These are phyloP conservation scores for Pseudococcus jackbeardsleyi DNA, from an alignment of 2,888 invertebrate species.

Conservation along the genomic window DNA sequence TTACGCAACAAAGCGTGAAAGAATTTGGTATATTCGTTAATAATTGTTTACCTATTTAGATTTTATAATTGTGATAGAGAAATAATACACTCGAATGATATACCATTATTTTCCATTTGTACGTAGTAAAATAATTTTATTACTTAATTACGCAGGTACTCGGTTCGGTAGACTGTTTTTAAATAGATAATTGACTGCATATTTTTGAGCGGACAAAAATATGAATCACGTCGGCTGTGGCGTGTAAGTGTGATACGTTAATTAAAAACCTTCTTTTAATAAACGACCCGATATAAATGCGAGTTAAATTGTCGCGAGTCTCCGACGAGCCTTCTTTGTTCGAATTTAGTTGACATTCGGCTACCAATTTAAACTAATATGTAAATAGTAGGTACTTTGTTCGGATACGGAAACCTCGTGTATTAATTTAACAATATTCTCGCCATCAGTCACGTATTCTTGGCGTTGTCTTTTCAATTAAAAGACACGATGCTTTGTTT, in stretches of 20 bases:
- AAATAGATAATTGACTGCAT: constrained; percentile 11
- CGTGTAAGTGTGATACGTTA: background rate
- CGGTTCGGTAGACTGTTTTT: background rate
- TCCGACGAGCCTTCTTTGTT: background rate
- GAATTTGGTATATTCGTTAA: constrained; percentile 38
- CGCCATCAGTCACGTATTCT: background rate
- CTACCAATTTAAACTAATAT: background rate
- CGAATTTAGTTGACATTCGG: constrained; percentile 16
- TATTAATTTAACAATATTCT: constrained; percentile 16
- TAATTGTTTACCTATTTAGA: constrained; percentile 34
- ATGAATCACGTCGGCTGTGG: background rate
- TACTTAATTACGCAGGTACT: constrained; percentile 3
- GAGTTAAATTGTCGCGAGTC: constrained; percentile 13
- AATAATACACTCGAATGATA: constrained; percentile 5
- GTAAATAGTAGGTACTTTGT: constrained; percentile 15
- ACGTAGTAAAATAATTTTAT: constrained; percentile 23
- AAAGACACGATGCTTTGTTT: background rate
- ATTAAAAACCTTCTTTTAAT: constrained; percentile 21
- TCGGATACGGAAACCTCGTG: constrained; percentile 17
- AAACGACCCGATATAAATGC: constrained; percentile 15
- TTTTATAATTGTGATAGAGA: constrained; percentile 23
- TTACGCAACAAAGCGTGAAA: constrained; percentile 34
- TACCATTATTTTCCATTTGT: background rate
- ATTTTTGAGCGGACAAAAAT: background rate
- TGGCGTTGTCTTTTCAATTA: constrained; percentile 3